Conservation (phyloP, 2,888 invertebrate genomes). For the Flabesymbios commensalis region DNA sequence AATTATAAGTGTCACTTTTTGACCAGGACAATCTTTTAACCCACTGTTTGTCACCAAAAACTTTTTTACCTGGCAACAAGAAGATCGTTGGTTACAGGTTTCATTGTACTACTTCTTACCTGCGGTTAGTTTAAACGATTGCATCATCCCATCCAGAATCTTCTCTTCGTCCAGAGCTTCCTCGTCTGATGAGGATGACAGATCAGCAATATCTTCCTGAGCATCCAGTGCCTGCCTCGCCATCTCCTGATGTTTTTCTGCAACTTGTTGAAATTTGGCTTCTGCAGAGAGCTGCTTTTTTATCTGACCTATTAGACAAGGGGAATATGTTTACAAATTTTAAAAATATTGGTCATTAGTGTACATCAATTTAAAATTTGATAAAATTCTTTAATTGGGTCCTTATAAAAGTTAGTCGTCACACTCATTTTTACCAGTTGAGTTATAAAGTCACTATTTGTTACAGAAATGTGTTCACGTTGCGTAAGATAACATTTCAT, state of each 20-base stretch:
- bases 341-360: neutral
- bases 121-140: constrained; percentile 41
- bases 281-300: constrained; percentile 23
- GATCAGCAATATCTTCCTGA: constrained; percentile 31
- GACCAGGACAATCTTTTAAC: neutral
- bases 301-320: neutral
- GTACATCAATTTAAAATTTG: neutral
- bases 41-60: neutral
- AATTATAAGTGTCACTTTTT: neutral
- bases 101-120: constrained; percentile 25
- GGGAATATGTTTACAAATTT: neutral
- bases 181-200: constrained; percentile 40
- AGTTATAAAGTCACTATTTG: too few species aligned
- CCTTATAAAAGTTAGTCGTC: too few species aligned
- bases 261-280: constrained; percentile 47
- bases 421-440: too few species aligned
- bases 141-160: constrained; percentile 45
- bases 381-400: too few species aligned
- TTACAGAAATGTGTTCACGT: too few species aligned
- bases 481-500: too few species aligned
- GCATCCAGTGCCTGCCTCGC: constrained; percentile 44
- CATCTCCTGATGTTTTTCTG: constrained; percentile 45
- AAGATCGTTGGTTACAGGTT: neutral
- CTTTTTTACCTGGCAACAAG: neutral
- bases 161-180: constrained; percentile 50